Evolutionary conservation across 1,140 invertebrate species (phyloP), one percentile per base, ranked within the genome.

Genomic region (Choristoneura fumiferana): DNA sequence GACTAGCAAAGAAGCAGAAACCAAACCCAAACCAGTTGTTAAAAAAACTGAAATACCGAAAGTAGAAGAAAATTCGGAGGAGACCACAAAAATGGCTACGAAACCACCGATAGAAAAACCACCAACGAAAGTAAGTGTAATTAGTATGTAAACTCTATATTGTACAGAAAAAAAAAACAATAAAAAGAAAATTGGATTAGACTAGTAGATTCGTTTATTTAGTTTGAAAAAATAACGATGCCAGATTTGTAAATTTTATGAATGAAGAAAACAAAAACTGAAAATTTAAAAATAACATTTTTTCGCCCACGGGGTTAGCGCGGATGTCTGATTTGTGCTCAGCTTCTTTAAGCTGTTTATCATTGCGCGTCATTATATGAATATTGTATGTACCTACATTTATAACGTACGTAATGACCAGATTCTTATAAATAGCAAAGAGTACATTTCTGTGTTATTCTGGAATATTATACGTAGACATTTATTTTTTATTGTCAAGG

Each of bases 21-120:
- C 43, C 55, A 81, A 78, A 64, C 49, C 43, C 55, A 81, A 78
- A 64, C 49, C 63, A 56, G 34, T 60, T 18, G 37, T 34, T 17
- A 61, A 54, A 39, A 45, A 34, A 54, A 29, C 14, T 37, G 34
- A 36, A 54, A 18, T 14, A 37, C 6, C 43, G n/a, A 69, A 70
- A 60, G 62, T 61, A 38, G 22, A 35, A 54, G 15, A 57, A 55
- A 63, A 65, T 15, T 54, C 60, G 58, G 52, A 63, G 62, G 17
- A 57, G 37, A 60, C 63, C 10, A 54, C 70, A 18, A 81, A 78
- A 67, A 89, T 89, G 86, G 84, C 84, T 4, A 89, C 86, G 0
- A 89, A 89, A 73, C 83, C 85, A 52, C 82, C 80, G 0, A 68
- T 81, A 37, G 85, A 88, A 55, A 88, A 88, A 66, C 53, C 69